These are phyloP conservation scores for Lymantria monacha DNA, from an alignment of 2,888 invertebrate species.

Conservation along the genomic window DNA sequence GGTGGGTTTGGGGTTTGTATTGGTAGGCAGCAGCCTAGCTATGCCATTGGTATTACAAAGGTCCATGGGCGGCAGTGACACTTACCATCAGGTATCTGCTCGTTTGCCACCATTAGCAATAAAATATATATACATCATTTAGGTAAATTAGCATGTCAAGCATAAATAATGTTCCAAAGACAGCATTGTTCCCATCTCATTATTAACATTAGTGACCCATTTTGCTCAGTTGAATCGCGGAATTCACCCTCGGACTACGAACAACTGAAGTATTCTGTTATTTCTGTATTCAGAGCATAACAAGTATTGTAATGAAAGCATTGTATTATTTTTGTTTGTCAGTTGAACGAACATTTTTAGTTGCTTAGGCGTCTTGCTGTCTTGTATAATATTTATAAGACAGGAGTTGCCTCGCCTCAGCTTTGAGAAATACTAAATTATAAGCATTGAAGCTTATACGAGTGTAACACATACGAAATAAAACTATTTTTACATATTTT, in stretches of 20 bases:
- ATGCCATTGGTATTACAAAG: no score
- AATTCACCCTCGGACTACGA: constrained; percentile 1
- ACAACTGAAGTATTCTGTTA: constrained; percentile 3
- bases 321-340: constrained; percentile 1
- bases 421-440: neutral
- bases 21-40: no score
- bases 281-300: neutral
- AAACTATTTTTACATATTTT: no score
- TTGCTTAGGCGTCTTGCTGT: neutral
- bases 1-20: no score
- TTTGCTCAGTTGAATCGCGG: constrained; percentile 13
- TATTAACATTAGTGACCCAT: constrained; percentile 16
- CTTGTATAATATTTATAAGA: neutral
- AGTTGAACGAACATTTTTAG: neutral
- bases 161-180: constrained; percentile 10
- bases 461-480: no score
- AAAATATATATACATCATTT: neutral
- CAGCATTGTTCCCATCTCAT: constrained; percentile 4
- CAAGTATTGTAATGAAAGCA: neutral
- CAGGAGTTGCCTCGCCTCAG: neutral
- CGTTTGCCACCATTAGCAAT: no score
- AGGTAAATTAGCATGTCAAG: neutral
- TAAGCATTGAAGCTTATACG: no score
- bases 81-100: no score
- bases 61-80: no score